Percentiles rank a stretch among this genome's conserved stretches.
These are phyloP conservation scores for Lates japonicus DNA, from an alignment of 2,797 vertebrate species.

Conservation along the genomic window DNA sequence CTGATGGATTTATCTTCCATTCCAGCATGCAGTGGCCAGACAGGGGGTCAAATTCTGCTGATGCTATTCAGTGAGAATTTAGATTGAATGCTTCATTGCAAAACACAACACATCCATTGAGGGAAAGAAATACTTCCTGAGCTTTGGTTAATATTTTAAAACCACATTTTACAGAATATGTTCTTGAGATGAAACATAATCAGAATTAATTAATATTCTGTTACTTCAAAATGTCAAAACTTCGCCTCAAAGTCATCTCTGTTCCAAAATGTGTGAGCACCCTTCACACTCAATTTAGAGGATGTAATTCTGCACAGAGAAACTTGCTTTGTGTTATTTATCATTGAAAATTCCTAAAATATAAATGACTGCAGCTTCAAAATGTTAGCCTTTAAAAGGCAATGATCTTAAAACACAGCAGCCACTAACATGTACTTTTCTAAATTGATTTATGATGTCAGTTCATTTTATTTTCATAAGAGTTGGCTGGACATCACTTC, in stretches of 20 bases:
- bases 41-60: conserved; percentile 58
- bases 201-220: not conserved
- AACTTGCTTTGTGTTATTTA: conserved; percentile 10
- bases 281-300: conserved; percentile 14
- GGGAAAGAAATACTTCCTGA: conserved; percentile 36
- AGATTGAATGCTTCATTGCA: conserved; percentile 32
- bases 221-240: conserved; percentile 2
- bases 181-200: conserved; percentile 12
- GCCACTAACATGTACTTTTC: conserved; percentile 40
- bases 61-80: conserved; percentile 35
- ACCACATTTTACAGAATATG: conserved; percentile 10
- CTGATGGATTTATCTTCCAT: conserved; percentile 68
- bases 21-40: conserved; percentile 39
- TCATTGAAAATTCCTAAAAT: conserved; percentile 23
- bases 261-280: conserved; percentile 24
- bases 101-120: conserved; percentile 47
- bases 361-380: conserved; percentile 15
- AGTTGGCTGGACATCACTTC: conserved; percentile 52
- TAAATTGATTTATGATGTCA: conserved; percentile 61
- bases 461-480: conserved; percentile 53
- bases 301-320: not conserved
- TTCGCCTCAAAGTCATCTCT: not conserved
- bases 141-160: conserved; percentile 25
- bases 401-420: conserved; percentile 19
- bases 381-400: conserved; percentile 26